Evolutionary conservation across 2,797 vertebrate species (phyloP).

Genomic region (Acridotheres tristis): DNA sequence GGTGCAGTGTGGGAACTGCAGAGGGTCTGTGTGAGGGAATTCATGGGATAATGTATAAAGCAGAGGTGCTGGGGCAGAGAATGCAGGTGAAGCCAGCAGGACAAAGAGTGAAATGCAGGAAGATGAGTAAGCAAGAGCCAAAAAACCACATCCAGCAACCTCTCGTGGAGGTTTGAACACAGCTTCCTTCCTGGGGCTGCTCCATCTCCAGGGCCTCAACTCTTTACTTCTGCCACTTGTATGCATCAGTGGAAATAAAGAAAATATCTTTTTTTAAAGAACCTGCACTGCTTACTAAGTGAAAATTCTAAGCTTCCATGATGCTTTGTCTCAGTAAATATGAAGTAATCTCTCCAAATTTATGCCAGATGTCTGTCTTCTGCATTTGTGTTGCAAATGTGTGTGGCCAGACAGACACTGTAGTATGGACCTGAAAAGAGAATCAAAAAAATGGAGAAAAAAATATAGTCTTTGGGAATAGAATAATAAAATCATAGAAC

Average conservation of each 20-base stretch:
- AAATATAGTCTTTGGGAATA: not conserved
- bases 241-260: not conserved
- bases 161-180: not conserved
- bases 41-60: not conserved
- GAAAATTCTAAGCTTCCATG: not conserved
- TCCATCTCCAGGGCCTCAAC: not conserved
- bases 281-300: not conserved
- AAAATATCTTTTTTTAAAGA: not conserved
- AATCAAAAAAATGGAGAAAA: not conserved
- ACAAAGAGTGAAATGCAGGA: not conserved
- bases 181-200: not conserved
- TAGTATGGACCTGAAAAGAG: not conserved
- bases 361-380: not conserved
- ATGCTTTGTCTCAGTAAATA: not conserved
- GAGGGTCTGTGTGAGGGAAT: not conserved
- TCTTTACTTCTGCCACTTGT: not conserved
- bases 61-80: not conserved
- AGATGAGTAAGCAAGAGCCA: not conserved
- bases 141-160: not conserved
- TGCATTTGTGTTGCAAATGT: not conserved
- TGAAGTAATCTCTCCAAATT: not conserved
- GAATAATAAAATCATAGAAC: not conserved
- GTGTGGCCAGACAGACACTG: not conserved
- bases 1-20: not conserved
- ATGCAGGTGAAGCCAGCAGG: not conserved